phyloP scores from a whole-genome alignment of 2,888 invertebrate genomes.

The Patella depressa region DNA sequence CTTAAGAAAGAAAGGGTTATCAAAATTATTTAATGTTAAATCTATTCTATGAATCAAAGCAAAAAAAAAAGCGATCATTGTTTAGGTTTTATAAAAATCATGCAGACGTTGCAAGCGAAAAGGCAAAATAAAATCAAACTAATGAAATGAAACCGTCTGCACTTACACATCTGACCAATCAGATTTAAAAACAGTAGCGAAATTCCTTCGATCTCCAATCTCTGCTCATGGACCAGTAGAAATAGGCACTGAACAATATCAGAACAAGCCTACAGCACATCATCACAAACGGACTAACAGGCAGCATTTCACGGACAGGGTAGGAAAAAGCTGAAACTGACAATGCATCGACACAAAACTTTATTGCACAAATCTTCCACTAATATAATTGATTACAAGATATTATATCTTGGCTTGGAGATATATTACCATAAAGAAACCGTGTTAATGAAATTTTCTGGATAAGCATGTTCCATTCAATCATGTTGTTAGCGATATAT shows the following conservation, averaged over 20 bases:
- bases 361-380: not conserved
- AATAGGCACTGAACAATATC: constrained; percentile 49
- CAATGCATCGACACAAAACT: not conserved
- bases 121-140: not conserved
- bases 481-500: no score
- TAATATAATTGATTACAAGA: no score
- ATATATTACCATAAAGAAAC: no score
- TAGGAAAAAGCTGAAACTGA: constrained; percentile 34
- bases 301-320: constrained; percentile 30
- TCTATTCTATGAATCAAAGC: not conserved
- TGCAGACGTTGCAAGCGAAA: constrained; percentile 1
- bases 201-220: constrained; percentile 52
- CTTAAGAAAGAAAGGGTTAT: no score
- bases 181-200: constrained; percentile 41
- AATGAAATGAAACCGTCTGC: constrained; percentile 7
- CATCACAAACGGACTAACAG: constrained; percentile 43
- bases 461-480: no score
- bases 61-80: not conserved
- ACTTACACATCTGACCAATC: constrained; percentile 12
- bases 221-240: constrained; percentile 53
- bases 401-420: no score
- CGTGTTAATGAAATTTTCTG: no score
- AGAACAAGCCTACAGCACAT: constrained; percentile 48
- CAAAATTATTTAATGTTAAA: not conserved
- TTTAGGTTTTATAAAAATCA: not conserved